A percentile compares a stretch with the other conserved stretches of the same genome.
phyloP scores from a whole-genome alignment of 2,888 invertebrate genomes.

The Patella depressa region DNA sequence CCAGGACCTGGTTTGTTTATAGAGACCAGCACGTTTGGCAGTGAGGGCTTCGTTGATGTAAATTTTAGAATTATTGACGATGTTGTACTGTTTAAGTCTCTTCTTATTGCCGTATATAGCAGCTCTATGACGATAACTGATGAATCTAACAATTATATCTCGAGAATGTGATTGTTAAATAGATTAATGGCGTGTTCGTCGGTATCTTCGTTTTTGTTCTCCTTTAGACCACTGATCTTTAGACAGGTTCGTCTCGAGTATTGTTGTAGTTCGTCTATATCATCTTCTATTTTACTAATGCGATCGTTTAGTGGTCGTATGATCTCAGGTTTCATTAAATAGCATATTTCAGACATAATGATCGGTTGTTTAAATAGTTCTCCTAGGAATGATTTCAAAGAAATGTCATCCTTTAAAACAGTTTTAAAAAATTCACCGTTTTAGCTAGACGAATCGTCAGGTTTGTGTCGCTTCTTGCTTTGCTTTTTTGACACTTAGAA shows the following conservation, averaged over 20 bases:
- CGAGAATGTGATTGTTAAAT: background rate
- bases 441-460: too few species aligned
- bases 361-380: too few species aligned
- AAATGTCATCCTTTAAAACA: too few species aligned
- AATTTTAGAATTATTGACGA: background rate
- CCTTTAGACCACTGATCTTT: background rate
- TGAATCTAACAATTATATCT: conserved; percentile 11
- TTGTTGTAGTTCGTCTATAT: too few species aligned
- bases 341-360: too few species aligned
- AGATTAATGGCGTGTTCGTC: background rate
- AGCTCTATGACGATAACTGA: background rate
- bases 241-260: background rate
- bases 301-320: too few species aligned
- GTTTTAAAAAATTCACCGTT: too few species aligned
- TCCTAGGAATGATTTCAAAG: too few species aligned
- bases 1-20: background rate
- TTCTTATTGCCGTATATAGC: background rate
- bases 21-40: background rate
- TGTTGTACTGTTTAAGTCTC: background rate
- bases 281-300: too few species aligned
- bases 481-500: too few species aligned
- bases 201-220: background rate
- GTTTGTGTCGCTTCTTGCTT: too few species aligned
- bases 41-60: background rate
- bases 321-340: too few species aligned